These are phyloP conservation scores for Drosophila persimilis DNA, from an alignment of 1,140 invertebrate genomes.

Conservation along the genomic window DNA sequence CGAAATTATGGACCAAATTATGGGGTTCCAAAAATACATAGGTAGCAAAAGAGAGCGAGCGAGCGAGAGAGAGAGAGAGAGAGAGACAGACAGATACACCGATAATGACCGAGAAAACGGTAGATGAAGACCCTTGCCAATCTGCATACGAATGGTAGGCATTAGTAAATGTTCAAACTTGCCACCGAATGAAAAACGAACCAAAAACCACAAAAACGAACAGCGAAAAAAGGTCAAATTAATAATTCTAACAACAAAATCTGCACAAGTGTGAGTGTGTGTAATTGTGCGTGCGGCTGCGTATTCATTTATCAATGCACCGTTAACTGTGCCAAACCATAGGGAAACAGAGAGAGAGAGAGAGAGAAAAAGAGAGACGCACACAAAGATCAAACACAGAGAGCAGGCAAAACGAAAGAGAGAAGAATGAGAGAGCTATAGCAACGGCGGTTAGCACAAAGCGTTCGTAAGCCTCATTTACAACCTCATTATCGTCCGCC, in stretches of 20 bases:
- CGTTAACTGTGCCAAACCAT: slow-evolving; percentile 75
- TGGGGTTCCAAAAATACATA: too few relatives aligned
- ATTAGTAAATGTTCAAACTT: slow-evolving; percentile 52
- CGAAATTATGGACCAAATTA: too few relatives aligned
- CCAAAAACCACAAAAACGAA: slow-evolving; percentile 27
- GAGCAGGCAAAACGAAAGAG: background rate
- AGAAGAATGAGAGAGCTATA: slow-evolving; percentile 7
- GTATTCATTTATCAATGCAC: slow-evolving; percentile 68
- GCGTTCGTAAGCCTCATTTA: slow-evolving; percentile 39
- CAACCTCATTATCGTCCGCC: slow-evolving; percentile 55
- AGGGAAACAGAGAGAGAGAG: slow-evolving; percentile 8
- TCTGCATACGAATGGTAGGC: slow-evolving; percentile 60
- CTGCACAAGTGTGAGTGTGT: slow-evolving; percentile 6
- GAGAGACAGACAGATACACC: slow-evolving; percentile 2
- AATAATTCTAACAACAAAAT: slow-evolving; percentile 60
- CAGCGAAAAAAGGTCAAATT: slow-evolving; percentile 74
- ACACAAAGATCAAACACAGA: slow-evolving; percentile 28
- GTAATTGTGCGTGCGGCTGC: background rate
- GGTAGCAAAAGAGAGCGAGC: background rate
- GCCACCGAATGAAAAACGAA: slow-evolving; percentile 49
- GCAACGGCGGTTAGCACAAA: slow-evolving; percentile 64
- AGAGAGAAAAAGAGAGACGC: slow-evolving; percentile 14
- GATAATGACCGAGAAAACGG: slow-evolving; percentile 46
- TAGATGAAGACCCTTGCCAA: slow-evolving; percentile 49
- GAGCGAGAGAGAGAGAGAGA: too few relatives aligned